Percentiles rank a stretch among this genome's conserved stretches.
Conservation (phyloP, 1,140 invertebrate genomes). For the Panagrolaimus sp. region DNA sequence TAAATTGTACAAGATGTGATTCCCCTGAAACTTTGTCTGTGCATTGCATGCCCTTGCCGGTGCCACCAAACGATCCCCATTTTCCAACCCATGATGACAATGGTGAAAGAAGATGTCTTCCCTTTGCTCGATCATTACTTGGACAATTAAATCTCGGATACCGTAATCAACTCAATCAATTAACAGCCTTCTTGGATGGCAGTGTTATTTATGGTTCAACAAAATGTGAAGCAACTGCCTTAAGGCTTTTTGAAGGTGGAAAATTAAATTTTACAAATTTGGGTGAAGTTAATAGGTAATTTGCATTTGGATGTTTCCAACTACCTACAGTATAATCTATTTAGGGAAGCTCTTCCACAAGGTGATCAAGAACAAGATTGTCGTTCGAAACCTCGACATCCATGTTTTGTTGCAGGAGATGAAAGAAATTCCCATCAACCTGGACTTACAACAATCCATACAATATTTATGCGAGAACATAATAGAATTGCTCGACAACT, state of each 20-base stretch:
- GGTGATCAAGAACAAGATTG: conserved; percentile 10
- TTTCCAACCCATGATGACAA: conserved; percentile 67
- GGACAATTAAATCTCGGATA: conserved; percentile 72
- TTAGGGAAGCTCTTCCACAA: conserved; percentile 19
- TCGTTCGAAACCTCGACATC: conserved; percentile 42
- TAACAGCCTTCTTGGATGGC: conserved; percentile 76
- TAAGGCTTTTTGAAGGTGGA: conserved; percentile 63
- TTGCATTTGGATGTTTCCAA: neutral
- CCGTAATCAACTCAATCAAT: conserved; percentile 64
- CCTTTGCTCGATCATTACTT: conserved; percentile 82
- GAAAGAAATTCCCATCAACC: conserved; percentile 87
- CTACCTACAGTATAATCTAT: neutral
- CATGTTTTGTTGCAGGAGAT: conserved; percentile 69
- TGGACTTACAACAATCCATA: conserved; percentile 65
- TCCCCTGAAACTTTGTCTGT: conserved; percentile 45
- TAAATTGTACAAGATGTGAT: conserved; percentile 54
- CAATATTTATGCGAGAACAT: conserved; percentile 72
- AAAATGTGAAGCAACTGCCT: conserved; percentile 69
- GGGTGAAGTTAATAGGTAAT: conserved; percentile 39
- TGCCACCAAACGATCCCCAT: conserved; percentile 49
- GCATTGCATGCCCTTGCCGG: conserved; percentile 65
- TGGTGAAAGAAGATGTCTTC: conserved; percentile 77
- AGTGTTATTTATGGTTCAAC: conserved; percentile 77
- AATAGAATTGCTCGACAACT: conserved; percentile 75
- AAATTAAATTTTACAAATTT: conserved; percentile 46